phyloP scores from a whole-genome alignment of 2,113 vertebrate genomes.

The Engraulis encrasicolus region DNA sequence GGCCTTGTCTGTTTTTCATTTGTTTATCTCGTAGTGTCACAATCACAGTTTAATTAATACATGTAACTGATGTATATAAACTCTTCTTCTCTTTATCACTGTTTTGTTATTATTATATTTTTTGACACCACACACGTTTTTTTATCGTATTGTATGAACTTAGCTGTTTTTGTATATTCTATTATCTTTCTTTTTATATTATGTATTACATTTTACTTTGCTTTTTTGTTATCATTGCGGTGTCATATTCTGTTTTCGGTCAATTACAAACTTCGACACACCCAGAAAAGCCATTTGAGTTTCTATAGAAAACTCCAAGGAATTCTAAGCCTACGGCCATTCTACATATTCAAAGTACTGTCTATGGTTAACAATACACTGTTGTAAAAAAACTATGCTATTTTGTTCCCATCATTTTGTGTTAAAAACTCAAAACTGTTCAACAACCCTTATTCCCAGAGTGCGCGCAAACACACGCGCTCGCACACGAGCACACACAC shows the following conservation, averaged over 20 bases:
- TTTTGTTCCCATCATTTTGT: too few relatives aligned
- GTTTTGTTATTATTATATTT: constrained; percentile 31
- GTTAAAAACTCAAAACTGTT: background rate
- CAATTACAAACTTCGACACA: constrained; percentile 17
- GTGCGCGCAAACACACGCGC: too few relatives aligned
- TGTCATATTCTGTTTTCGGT: background rate
- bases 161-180: constrained; percentile 55
- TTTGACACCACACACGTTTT: background rate
- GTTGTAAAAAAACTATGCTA: constrained; percentile 11
- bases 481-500: too few relatives aligned
- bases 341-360: constrained; percentile 20
- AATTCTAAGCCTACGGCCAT: constrained; percentile 33
- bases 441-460: too few relatives aligned
- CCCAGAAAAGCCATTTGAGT: constrained; percentile 37
- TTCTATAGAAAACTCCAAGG: constrained; percentile 25
- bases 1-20: too few relatives aligned
- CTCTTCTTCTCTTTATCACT: constrained; percentile 35
- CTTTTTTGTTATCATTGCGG: background rate
- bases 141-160: constrained; percentile 47
- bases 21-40: constrained; percentile 33
- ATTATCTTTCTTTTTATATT: constrained; percentile 3
- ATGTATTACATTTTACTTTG: background rate
- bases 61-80: constrained; percentile 36
- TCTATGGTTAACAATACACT: constrained; percentile 13
- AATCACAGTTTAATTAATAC: background rate